Evolutionary conservation across 2,888 invertebrate genomes (phyloP), one percentile per base, ranked within the genome.

Genomic region (Meta bourneti): DNA sequence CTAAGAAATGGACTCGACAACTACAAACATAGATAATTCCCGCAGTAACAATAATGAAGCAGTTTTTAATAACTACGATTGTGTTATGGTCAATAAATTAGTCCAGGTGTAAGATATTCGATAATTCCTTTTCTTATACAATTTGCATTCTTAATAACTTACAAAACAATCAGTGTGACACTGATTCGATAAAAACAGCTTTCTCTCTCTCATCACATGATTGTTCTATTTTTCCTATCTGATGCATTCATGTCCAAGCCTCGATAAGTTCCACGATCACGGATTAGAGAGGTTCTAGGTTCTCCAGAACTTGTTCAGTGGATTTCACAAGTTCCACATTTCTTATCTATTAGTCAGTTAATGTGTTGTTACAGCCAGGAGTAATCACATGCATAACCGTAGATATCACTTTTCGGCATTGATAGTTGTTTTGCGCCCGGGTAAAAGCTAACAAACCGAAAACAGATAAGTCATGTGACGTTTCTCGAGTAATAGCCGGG

Each of bases 301-400:
- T 61, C 61, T 61, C 13, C 70, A 48, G 48, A 70, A 70, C 70
- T 49, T n/a, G 70, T 70, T 81, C 81, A 34, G 5, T 81, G 70
- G 70, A 81, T 81, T 49, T 71, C 49, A 81, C 70, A 70, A 70
- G 70, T 70, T 81, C 51, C 19, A 16, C n/a, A 7, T n/a, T 13
- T 16, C 48, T 81, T 80, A 81, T 70, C 70, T 70, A 61, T 70
- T 11, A 49, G 2, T 49, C 8, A 70, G 48, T 81, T 19, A 9
- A 48, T 49, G 70, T 70, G 52, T 78, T 52, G n/a, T 54, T 78
- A 11, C 49, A 16, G 48, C n/a, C 49, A 69, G 6, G 69, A n/a
- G 1, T 13, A 19, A 34, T n/a, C 19, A 4, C 52, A 6, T 78
- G 7, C 16, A 49, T 78, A 49, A 34, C 49, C 16, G 19, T 2